Conservation (phyloP, 1,140 invertebrate species). For the Drosophila tsacasi region DNA sequence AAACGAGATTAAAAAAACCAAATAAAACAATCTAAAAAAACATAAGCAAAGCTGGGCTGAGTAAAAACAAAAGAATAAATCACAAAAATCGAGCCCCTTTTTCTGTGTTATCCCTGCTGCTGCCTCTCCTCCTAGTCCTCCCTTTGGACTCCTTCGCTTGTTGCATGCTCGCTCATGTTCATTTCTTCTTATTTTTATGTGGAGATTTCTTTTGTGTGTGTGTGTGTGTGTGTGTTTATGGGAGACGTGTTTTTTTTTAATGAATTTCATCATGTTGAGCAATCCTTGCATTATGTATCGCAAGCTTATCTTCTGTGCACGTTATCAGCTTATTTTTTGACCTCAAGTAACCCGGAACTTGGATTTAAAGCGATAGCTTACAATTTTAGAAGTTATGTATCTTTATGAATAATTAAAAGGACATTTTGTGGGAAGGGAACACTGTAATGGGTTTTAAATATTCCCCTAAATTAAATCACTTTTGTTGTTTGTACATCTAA, state of each 20-base stretch:
- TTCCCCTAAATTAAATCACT: neutral
- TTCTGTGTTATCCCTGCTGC: slow-evolving; percentile 39
- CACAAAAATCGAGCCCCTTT: slow-evolving; percentile 75
- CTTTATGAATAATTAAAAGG: neutral
- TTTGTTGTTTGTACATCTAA: neutral
- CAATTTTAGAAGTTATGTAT: neutral
- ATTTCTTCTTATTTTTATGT: slow-evolving; percentile 28
- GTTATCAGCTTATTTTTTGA: slow-evolving; percentile 24
- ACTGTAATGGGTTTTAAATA: neutral
- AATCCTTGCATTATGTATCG: slow-evolving; percentile 63
- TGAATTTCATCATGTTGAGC: slow-evolving; percentile 72
- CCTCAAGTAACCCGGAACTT: slow-evolving; percentile 17
- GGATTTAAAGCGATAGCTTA: neutral
- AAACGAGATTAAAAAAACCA: slow-evolving; percentile 1
- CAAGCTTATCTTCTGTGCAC: slow-evolving; percentile 18
- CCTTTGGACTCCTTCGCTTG: slow-evolving; percentile 42
- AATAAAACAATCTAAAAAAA: slow-evolving; percentile 40
- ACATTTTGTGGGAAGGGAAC: neutral
- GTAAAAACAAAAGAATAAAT: slow-evolving; percentile 52
- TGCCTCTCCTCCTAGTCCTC: slow-evolving; percentile 9
- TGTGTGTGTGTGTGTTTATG: slow-evolving; percentile 10
- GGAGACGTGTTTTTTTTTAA: slow-evolving; percentile 14
- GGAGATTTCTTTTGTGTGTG: neutral
- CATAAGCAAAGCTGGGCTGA: slow-evolving; percentile 39
- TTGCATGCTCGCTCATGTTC: slow-evolving; percentile 73